Evolutionary conservation across 2,113 vertebrate species (phyloP).

Genomic region (Xenopus laevis): DNA sequence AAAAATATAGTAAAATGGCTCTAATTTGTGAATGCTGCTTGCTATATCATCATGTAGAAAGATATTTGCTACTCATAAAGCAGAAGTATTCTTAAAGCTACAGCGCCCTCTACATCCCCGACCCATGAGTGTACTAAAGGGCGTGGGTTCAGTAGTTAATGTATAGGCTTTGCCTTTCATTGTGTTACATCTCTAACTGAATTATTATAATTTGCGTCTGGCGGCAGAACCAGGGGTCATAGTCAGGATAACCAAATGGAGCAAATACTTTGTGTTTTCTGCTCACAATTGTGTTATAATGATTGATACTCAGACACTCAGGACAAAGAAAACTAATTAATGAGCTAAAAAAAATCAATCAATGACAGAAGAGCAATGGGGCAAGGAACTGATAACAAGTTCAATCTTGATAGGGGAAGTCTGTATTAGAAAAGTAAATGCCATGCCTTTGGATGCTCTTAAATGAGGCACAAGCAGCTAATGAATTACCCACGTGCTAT

Average conservation of each 20-base stretch:
- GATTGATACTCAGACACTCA: neutral
- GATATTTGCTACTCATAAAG: neutral
- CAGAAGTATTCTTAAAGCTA: slow-evolving; percentile 1
- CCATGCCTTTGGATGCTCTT: neutral
- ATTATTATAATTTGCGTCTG: neutral
- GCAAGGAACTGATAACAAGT: neutral
- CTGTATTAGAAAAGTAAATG: neutral
- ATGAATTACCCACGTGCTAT: neutral
- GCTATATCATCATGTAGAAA: neutral
- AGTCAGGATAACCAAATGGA: neutral
- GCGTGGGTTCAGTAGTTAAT: neutral
- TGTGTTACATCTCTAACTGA: neutral
- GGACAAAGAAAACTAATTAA: slow-evolving; percentile 2
- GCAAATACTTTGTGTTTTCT: neutral
- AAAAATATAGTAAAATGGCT: neutral
- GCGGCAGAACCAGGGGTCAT: neutral
- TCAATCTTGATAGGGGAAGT: neutral
- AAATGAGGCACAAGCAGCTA: neutral
- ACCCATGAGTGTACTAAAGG: neutral
- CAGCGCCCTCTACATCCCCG: slow-evolving; percentile 32
- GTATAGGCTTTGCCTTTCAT: neutral
- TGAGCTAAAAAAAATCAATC: neutral
- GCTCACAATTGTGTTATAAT: neutral
- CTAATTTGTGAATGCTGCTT: too few species aligned
- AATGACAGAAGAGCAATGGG: neutral